A percentile compares a stretch with the other conserved stretches of the same genome.
phyloP scores from a whole-genome alignment of 23 tunicate genomes.

The Halocynthia aurantium region DNA sequence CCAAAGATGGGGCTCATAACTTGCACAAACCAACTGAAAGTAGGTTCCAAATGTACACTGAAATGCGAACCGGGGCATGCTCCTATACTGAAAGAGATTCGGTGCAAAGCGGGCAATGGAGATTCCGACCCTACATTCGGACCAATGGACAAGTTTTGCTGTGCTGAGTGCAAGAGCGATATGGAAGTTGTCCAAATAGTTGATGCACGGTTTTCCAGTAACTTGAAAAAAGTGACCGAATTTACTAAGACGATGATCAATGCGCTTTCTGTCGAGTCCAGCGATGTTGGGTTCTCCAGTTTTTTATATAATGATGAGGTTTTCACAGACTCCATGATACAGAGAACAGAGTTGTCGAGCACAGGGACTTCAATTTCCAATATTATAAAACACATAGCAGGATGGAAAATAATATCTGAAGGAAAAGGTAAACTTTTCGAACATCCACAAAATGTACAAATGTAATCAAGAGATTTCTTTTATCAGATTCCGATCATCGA shows the following conservation, averaged over 20 bases:
- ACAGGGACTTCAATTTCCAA: not conserved
- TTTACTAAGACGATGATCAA: slow-evolving; percentile 5
- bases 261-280: not conserved
- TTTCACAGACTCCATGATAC: not conserved
- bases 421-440: not conserved
- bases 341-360: not conserved
- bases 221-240: not conserved
- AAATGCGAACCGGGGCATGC: slow-evolving; percentile 15
- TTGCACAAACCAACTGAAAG: not conserved
- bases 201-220: not conserved
- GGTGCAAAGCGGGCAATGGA: not conserved
- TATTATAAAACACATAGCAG: not conserved
- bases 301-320: slow-evolving; percentile 3
- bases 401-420: not conserved
- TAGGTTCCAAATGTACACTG: slow-evolving; percentile 14
- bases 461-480: not conserved
- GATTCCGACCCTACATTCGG: not conserved
- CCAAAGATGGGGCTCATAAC: slow-evolving; percentile 9
- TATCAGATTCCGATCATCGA: slow-evolving; percentile 1
- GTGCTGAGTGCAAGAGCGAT: slow-evolving; percentile 13
- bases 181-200: not conserved
- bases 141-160: slow-evolving; percentile 4
- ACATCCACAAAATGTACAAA: not conserved
- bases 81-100: not conserved
- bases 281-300: slow-evolving; percentile 3